phyloP scores from a whole-genome alignment of 2,113 vertebrate species.

The Peromyscus maniculatus region DNA sequence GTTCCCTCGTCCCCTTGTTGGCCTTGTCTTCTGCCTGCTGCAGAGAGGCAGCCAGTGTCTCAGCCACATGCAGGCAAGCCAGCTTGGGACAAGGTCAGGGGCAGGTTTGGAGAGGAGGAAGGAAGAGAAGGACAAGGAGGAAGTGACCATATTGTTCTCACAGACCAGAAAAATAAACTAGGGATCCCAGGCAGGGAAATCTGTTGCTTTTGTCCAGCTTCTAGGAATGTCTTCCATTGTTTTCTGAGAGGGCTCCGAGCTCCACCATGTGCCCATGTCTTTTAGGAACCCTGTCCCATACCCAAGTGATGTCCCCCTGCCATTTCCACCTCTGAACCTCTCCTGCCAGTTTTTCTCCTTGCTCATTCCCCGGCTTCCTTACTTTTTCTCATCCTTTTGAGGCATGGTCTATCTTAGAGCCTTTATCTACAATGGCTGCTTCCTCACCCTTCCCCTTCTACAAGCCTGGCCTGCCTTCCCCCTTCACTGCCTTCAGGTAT shows the following conservation, averaged over 20 bases:
- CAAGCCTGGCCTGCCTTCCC: neutral
- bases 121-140: neutral
- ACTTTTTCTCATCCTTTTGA: neutral
- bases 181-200: neutral
- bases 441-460: fast-evolving
- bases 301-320: neutral
- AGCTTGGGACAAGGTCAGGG: constrained; percentile 80
- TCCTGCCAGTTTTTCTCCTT: neutral
- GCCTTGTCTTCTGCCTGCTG: constrained; percentile 76
- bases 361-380: neutral
- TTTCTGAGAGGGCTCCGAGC: neutral
- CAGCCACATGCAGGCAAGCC: constrained; percentile 33
- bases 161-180: neutral
- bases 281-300: neutral
- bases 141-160: constrained; percentile 49
- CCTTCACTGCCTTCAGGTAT: neutral
- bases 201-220: constrained; percentile 68
- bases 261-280: neutral
- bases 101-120: constrained; percentile 41
- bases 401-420: neutral
- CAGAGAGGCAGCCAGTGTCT: constrained; percentile 53
- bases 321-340: neutral
- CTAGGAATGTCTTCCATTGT: constrained; percentile 27
- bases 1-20: constrained; percentile 67
- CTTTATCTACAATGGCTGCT: neutral